phyloP scores from a whole-genome alignment of 2,113 vertebrate genomes.

The Chionodraco myersi region DNA sequence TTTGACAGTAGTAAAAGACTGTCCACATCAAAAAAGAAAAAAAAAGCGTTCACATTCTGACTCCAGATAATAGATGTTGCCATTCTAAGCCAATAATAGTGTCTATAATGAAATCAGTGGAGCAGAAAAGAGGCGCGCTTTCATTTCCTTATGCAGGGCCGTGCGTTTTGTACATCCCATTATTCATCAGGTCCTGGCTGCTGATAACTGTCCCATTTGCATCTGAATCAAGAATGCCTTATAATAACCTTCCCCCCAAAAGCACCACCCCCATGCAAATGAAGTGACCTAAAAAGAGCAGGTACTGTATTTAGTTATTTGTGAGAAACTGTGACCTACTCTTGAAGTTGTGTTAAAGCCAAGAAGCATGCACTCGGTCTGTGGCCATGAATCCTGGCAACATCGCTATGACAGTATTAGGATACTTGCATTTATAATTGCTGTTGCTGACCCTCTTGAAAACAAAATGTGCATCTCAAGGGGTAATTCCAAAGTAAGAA shows the following conservation, averaged over 20 bases:
- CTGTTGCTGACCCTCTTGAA: too few species aligned
- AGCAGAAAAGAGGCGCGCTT: conserved; percentile 85
- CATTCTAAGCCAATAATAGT: conserved; percentile 86
- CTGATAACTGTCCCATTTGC: conserved; percentile 84
- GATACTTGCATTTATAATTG: conserved; percentile 1
- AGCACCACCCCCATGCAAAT: conserved; percentile 74
- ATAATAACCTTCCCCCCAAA: conserved; percentile 70
- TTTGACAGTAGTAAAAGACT: conserved; percentile 78
- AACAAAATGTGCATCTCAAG: too few species aligned
- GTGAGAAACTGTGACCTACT: conserved; percentile 55
- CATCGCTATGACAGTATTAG: background rate
- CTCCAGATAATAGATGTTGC: conserved; percentile 84
- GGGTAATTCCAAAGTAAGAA: too few species aligned
- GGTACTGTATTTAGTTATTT: conserved; percentile 65
- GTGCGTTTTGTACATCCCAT: conserved; percentile 79
- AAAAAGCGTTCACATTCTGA: conserved; percentile 76
- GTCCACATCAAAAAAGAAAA: conserved; percentile 69
- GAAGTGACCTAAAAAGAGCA: conserved; percentile 81
- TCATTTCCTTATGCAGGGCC: conserved; percentile 83
- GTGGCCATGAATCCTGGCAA: background rate
- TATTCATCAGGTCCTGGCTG: conserved; percentile 80
- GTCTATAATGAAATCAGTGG: conserved; percentile 86
- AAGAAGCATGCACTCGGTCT: background rate
- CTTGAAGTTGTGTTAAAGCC: conserved; percentile 38
- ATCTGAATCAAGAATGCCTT: conserved; percentile 84